A percentile compares a stretch with the other conserved stretches of the same genome.
Evolutionary conservation across 1,140 invertebrate genomes (phyloP).

Genomic region (Ips nitidus): DNA sequence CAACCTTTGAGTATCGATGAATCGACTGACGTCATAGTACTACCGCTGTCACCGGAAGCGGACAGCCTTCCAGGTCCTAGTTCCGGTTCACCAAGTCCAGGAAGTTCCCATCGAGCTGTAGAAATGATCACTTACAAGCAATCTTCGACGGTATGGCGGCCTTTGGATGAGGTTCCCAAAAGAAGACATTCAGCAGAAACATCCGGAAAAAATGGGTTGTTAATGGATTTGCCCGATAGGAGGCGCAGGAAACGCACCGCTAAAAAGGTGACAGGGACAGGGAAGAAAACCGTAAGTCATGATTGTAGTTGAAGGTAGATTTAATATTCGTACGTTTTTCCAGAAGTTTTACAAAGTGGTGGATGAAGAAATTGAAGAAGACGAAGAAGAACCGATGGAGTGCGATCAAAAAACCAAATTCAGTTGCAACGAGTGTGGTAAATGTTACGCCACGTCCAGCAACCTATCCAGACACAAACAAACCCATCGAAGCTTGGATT

Average conservation of each 20-base stretch:
- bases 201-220: neutral
- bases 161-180: neutral
- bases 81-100: slow-evolving; percentile 6
- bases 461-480: slow-evolving; percentile 97
- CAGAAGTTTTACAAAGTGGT: slow-evolving; percentile 50
- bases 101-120: neutral
- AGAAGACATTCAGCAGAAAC: neutral
- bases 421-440: slow-evolving; percentile 93
- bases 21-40: slow-evolving; percentile 45
- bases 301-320: no score
- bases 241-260: slow-evolving; percentile 14
- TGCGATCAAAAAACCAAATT: slow-evolving; percentile 62
- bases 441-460: slow-evolving; percentile 94
- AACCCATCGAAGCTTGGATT: slow-evolving; percentile 92
- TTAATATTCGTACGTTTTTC: neutral
- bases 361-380: slow-evolving; percentile 41
- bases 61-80: slow-evolving; percentile 36
- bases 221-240: slow-evolving; percentile 41
- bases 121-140: slow-evolving; percentile 7
- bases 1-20: slow-evolving; percentile 13
- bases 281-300: neutral
- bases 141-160: slow-evolving; percentile 1
- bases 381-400: slow-evolving; percentile 36
- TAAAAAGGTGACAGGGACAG: slow-evolving; percentile 5
- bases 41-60: slow-evolving; percentile 49